A percentile compares a stretch with the other conserved stretches of the same genome.
Evolutionary conservation across 2,797 vertebrate species (phyloP).

Genomic region (Cuniculus paca): DNA sequence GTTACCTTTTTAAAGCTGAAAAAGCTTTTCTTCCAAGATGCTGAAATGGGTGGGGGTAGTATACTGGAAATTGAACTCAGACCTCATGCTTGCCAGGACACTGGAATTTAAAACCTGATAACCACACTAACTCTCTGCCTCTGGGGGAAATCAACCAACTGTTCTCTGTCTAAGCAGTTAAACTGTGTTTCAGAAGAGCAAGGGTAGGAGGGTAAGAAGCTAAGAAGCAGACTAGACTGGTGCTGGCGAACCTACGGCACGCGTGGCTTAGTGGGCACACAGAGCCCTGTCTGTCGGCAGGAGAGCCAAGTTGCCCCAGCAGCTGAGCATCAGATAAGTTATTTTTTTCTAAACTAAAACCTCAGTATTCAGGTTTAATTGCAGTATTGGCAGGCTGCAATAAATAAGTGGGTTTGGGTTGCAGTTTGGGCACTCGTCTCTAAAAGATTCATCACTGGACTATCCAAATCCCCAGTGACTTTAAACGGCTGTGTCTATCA

Average conservation of each 20-base stretch:
- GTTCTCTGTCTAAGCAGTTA: slow-evolving; percentile 43
- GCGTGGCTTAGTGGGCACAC: background rate
- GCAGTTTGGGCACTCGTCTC: background rate
- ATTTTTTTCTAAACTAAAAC: background rate
- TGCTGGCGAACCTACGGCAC: background rate
- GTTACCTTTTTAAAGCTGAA: slow-evolving; percentile 41
- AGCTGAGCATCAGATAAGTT: background rate
- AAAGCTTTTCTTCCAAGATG: slow-evolving; percentile 43
- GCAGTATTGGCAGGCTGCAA: background rate
- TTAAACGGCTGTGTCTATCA: slow-evolving; percentile 25
- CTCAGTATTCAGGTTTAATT: background rate
- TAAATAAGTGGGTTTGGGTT: background rate
- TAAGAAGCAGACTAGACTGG: background rate
- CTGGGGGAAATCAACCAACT: slow-evolving; percentile 54
- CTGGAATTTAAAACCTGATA: slow-evolving; percentile 62
- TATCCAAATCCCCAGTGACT: slow-evolving; percentile 5
- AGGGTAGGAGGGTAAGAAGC: background rate
- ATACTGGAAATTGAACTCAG: too few relatives aligned
- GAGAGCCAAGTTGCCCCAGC: background rate
- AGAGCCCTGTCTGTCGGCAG: background rate
- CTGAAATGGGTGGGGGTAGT: background rate
- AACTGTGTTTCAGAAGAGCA: slow-evolving; percentile 31
- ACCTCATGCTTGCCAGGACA: background rate
- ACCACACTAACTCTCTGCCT: background rate
- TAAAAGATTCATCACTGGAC: background rate